Conservation (phyloP, 2,113 vertebrate genomes). For the Prunella himalayana region DNA sequence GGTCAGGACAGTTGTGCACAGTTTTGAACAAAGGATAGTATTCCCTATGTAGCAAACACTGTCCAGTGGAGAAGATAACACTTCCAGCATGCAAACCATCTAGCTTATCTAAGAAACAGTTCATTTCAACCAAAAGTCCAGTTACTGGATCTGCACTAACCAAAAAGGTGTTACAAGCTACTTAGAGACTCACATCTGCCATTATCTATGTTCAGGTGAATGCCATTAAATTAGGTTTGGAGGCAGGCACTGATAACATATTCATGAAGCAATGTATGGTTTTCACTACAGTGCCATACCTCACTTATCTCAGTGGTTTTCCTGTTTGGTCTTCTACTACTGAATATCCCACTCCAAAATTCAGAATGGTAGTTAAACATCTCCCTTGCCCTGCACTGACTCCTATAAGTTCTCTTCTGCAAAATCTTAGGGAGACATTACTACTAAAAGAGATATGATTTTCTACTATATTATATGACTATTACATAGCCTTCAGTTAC, state of each 20-base stretch:
- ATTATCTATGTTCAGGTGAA: background rate
- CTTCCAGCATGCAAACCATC: background rate
- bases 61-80: background rate
- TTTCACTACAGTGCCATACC: background rate
- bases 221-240: background rate
- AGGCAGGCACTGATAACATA: background rate
- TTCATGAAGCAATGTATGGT: background rate
- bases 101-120: background rate
- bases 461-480: background rate
- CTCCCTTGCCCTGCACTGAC: accelerated
- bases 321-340: background rate
- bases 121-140: background rate
- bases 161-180: background rate
- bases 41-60: background rate
- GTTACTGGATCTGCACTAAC: background rate
- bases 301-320: background rate
- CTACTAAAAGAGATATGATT: background rate
- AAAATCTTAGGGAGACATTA: background rate
- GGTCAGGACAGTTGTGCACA: background rate
- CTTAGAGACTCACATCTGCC: too few species aligned
- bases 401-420: background rate
- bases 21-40: background rate
- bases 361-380: background rate
- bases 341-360: background rate
- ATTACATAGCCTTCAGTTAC: background rate